phyloP scores from a whole-genome alignment of 2,113 vertebrate species.

The Ranitomeya imitator region DNA sequence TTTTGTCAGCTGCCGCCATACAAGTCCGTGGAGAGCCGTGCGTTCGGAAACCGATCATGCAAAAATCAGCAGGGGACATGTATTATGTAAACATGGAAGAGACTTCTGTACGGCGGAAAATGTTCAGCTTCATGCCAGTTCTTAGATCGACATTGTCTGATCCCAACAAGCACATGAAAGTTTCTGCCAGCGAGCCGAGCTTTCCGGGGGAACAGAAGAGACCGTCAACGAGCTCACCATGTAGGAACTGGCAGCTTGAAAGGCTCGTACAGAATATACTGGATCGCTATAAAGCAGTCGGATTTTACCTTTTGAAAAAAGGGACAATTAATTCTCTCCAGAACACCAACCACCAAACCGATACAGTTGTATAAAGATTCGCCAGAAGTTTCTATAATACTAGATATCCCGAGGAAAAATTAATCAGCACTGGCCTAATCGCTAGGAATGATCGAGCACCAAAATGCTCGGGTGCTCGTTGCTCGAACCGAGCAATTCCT shows the following conservation, averaged over 20 bases:
- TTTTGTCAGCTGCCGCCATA: slow-evolving; percentile 7
- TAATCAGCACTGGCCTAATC: too few species aligned
- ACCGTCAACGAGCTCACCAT: neutral
- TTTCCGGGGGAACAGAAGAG: neutral
- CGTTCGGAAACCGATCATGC: neutral
- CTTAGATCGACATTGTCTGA: neutral
- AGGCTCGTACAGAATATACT: neutral
- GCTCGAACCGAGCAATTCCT: too few species aligned
- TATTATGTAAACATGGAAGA: neutral
- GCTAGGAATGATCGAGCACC: too few species aligned
- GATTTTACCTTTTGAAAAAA: too few species aligned
- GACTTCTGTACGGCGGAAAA: neutral
- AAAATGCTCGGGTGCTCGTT: too few species aligned
- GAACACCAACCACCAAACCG: too few species aligned
- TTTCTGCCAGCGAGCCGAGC: neutral
- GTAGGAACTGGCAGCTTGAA: neutral
- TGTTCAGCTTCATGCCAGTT: neutral
- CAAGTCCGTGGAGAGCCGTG: neutral
- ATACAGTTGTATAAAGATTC: too few species aligned
- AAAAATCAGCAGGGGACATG: neutral
- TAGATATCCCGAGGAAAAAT: too few species aligned
- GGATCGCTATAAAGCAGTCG: too few species aligned
- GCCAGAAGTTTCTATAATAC: too few species aligned
- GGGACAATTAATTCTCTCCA: too few species aligned
- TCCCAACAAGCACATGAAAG: neutral